Evolutionary conservation across 2,797 vertebrate species (phyloP), one percentile per base, ranked within the genome.

Genomic region (Caiman crocodilus): DNA sequence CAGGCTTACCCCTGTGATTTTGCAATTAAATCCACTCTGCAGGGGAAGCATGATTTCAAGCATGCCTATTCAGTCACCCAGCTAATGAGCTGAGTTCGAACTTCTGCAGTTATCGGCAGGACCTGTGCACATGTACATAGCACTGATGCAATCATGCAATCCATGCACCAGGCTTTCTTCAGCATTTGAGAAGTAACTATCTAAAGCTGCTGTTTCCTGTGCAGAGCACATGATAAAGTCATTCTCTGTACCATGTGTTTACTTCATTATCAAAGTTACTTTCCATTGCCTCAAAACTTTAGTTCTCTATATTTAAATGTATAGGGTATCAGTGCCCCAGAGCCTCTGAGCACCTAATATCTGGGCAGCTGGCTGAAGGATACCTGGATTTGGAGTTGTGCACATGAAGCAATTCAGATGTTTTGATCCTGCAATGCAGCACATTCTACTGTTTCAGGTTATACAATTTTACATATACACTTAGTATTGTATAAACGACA

Each of bases 191-290:
- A 78, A 76, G 18, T 9, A 60, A 77, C 69, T 80, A 63, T 80
- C 96, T 82, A 85, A 94, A 87, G 69, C 86, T 85, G 86, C 89
- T 79, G 11, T 93, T 91, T 90, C 91, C 84, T 92, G 67, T 81
- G 67, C 20, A 84, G 77, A 82, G 35, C 2, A 1, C 76, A 79
- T 0, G 0, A 85, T 85, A 79, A 73, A 89, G 65, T 55, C 77
- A 4, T 94, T 90, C 90, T 92, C 71, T 87, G 94, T 82, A 85
- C 92, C 88, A 90, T 94, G 64, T 95, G 95, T 92, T 97, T 94
- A 91, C 89, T 42, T 94, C 95, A 89, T 96, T 93, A 94, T 87
- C 84, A 67, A 92, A 67, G 65, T 83, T 79, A 74, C 63, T 92
- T 94, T 92, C 90, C 92, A 42, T 61, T 78, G 90, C 90, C 87